These are phyloP conservation scores for Dolichoris vasculosae DNA, from an alignment of 1,140 invertebrate species.

Conservation along the genomic window DNA sequence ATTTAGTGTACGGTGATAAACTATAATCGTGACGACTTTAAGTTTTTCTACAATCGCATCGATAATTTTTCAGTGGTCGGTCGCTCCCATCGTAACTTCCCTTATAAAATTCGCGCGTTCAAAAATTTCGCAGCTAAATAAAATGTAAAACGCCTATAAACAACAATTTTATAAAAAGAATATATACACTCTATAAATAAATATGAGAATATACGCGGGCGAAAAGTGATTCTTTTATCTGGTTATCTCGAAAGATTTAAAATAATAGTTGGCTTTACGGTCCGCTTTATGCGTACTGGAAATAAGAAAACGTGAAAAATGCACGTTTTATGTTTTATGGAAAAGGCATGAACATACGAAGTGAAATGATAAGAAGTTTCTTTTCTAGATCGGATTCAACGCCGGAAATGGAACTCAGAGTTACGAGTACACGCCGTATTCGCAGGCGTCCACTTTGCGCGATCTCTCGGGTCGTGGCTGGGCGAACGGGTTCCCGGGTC, in stretches of 20 bases:
- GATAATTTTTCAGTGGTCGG: too few relatives aligned
- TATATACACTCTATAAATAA: too few relatives aligned
- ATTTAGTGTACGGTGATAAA: too few relatives aligned
- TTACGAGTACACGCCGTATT: constrained; percentile 93
- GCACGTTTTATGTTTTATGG: constrained; percentile 8
- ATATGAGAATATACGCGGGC: too few relatives aligned
- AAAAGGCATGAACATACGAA: neutral
- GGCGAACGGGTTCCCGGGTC: constrained; percentile 90
- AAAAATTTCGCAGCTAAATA: too few relatives aligned
- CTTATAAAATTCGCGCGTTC: too few relatives aligned
- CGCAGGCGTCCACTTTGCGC: constrained; percentile 87
- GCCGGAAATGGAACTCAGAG: constrained; percentile 94
- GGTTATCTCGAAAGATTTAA: neutral
- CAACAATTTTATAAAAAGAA: too few relatives aligned
- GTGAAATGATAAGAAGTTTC: neutral
- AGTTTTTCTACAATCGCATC: too few relatives aligned
- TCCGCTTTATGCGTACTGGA: constrained; percentile 1
- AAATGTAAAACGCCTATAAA: too few relatives aligned
- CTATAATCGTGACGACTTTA: too few relatives aligned
- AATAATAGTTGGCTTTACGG: neutral
- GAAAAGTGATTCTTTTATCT: neutral
- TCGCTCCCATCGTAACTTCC: too few relatives aligned
- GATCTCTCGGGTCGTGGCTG: constrained; percentile 89
- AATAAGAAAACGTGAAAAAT: constrained; percentile 1
- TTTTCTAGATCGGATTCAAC: constrained; percentile 91